Conservation (phyloP, 64 coral and sea anemone species). For the Stichodactyla helianthus region DNA sequence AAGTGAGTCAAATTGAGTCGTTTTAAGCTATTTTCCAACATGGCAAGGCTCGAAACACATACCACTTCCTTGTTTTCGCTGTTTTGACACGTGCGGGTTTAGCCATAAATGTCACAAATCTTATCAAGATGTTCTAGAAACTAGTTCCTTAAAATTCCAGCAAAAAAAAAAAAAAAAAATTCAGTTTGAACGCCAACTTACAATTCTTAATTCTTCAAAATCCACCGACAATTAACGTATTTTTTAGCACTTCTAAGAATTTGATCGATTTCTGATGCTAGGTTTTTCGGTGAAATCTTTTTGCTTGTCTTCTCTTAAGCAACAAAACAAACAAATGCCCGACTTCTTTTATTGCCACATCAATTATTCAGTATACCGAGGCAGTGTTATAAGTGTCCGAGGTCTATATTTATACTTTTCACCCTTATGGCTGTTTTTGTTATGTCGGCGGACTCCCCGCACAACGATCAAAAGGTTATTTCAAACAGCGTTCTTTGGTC, state of each 20-base stretch:
- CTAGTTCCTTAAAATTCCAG: background rate
- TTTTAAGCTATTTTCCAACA: background rate
- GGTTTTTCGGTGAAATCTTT: background rate
- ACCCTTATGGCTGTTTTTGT: background rate
- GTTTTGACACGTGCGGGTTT: background rate
- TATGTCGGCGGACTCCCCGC: background rate
- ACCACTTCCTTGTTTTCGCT: conserved; percentile 1
- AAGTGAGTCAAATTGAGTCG: background rate
- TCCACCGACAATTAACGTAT: background rate
- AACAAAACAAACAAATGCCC: background rate
- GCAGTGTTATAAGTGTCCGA: background rate
- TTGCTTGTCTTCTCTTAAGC: background rate
- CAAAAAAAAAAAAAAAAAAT: background rate
- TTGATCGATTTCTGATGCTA: background rate
- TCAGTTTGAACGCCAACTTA: background rate
- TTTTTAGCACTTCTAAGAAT: background rate
- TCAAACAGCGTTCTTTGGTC: background rate
- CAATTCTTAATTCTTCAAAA: background rate
- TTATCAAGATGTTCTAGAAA: background rate
- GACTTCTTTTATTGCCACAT: background rate
- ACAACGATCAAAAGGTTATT: background rate
- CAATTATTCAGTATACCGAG: background rate
- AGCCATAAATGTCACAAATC: background rate
- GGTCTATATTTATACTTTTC: background rate
- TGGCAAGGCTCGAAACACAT: background rate